These are phyloP conservation scores for Heteromormyrus szaboi DNA, from an alignment of 2,797 vertebrate genomes.

Conservation along the genomic window DNA sequence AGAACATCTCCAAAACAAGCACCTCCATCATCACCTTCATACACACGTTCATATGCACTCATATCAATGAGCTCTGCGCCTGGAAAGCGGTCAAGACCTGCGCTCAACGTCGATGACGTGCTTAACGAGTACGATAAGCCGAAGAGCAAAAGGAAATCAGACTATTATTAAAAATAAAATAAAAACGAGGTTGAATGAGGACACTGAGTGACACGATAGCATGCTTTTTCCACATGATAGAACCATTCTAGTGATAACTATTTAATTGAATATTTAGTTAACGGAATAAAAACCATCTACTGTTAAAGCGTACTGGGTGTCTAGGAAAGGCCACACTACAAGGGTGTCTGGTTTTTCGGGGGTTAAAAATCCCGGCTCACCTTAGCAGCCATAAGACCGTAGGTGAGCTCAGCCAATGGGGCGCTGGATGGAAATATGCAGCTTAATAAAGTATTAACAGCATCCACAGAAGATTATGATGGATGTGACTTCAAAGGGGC, in stretches of 20 bases:
- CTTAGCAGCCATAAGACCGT: background rate
- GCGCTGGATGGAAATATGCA: slow-evolving; percentile 22
- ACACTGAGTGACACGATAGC: background rate
- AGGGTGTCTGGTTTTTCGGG: background rate
- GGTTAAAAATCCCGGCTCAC: background rate
- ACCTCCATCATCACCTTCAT: background rate
- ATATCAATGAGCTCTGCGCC: background rate
- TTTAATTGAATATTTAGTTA: background rate
- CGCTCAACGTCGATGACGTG: background rate
- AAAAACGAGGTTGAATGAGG: background rate
- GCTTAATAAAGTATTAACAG: background rate
- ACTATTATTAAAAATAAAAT: background rate
- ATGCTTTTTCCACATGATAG: background rate
- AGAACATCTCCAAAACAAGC: background rate
- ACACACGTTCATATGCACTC: background rate
- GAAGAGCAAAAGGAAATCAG: background rate
- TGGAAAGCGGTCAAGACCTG: background rate
- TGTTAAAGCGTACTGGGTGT: background rate
- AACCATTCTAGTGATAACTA: background rate
- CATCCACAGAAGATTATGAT: background rate
- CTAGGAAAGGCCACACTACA: background rate
- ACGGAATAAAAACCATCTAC: background rate
- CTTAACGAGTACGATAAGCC: background rate
- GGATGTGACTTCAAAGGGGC: slow-evolving; percentile 22
- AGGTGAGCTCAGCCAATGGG: slow-evolving; percentile 14